Evolutionary conservation across 2,113 vertebrate species (phyloP).

Genomic region (Mastomys coucha): DNA sequence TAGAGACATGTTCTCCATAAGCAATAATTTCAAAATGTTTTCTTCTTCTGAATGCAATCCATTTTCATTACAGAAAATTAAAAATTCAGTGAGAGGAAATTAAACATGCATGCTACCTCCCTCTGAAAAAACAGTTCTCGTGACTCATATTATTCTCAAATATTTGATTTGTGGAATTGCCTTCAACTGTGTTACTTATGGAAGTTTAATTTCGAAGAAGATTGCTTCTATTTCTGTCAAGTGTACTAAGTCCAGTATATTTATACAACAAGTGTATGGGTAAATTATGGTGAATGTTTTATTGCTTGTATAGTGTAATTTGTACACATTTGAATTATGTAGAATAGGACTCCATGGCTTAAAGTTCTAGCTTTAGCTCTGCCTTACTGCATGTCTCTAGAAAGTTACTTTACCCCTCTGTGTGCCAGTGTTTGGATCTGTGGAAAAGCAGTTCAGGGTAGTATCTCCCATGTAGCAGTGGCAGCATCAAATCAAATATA

Average conservation of each 20-base stretch:
- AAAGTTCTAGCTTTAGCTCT: not conserved
- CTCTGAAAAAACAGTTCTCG: not conserved
- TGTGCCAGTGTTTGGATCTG: not conserved
- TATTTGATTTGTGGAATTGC: not conserved
- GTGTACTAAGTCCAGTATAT: not conserved
- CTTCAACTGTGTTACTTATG: not conserved
- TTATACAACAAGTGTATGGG: not conserved
- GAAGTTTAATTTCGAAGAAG: not conserved
- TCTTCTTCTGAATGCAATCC: not conserved
- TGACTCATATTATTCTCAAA: not conserved
- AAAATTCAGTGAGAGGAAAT: conserved; percentile 3
- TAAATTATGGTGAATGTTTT: not conserved
- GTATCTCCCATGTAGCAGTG: not conserved
- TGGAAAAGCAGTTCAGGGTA: not conserved
- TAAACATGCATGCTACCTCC: not conserved
- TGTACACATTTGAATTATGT: not conserved
- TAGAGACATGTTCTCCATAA: not conserved
- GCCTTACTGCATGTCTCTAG: not conserved
- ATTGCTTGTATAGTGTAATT: not conserved
- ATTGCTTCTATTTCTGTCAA: not conserved
- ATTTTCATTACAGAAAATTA: not conserved
- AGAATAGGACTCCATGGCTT: not conserved
- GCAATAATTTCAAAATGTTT: not conserved
- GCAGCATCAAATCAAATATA: not conserved
- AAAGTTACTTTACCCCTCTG: not conserved